Conservation (phyloP, 2,888 invertebrate species). For the Papilio elwesi region DNA sequence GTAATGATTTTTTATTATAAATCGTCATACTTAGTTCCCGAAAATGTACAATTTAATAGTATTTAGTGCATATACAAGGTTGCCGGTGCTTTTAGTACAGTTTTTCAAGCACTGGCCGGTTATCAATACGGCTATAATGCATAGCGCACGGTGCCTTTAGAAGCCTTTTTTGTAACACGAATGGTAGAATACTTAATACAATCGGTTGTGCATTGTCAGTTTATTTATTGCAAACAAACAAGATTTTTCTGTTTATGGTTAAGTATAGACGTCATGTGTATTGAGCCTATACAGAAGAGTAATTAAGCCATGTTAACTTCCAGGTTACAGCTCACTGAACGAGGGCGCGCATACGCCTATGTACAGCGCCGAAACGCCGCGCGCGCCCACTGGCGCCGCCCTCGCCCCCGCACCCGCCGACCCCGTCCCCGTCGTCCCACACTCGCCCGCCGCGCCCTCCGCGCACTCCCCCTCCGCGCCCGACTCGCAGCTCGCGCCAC, state of each 20-base stretch:
- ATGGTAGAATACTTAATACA: too few species aligned
- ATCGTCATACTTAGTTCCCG: too few species aligned
- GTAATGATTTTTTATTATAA: constrained; percentile 49
- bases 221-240: too few species aligned
- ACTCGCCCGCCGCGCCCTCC: constrained; percentile 82
- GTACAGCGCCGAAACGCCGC: constrained; percentile 52
- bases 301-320: neutral
- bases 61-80: too few species aligned
- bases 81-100: too few species aligned
- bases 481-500: constrained; percentile 84
- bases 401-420: constrained; percentile 38
- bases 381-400: constrained; percentile 36
- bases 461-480: constrained; percentile 42
- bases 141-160: too few species aligned
- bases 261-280: neutral
- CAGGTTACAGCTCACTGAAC: constrained; percentile 91
- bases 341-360: constrained; percentile 90
- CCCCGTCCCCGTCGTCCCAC: constrained; percentile 39
- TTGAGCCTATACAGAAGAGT: neutral
- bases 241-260: neutral
- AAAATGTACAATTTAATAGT: too few species aligned
- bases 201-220: too few species aligned
- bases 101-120: too few species aligned
- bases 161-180: too few species aligned
- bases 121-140: too few species aligned